phyloP scores from a whole-genome alignment of 2,797 vertebrate genomes.

The Melanotaenia parkinsoni region DNA sequence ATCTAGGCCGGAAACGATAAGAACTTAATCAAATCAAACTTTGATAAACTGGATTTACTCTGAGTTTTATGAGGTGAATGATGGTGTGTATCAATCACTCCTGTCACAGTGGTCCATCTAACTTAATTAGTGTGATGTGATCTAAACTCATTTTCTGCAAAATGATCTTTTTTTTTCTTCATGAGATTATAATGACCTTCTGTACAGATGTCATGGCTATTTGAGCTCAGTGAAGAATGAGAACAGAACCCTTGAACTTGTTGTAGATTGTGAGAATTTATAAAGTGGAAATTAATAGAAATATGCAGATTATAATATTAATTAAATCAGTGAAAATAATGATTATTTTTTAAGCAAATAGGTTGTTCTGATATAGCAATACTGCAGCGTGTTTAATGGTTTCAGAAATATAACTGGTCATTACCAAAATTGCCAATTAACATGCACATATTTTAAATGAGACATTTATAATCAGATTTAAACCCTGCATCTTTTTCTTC shows the following conservation, averaged over 20 bases:
- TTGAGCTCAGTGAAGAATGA: not conserved
- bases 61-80: constrained; percentile 65
- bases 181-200: constrained; percentile 39
- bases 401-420: constrained; percentile 9
- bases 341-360: no score
- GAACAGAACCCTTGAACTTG: not conserved
- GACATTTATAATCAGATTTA: constrained; percentile 38
- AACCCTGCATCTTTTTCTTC: constrained; percentile 11
- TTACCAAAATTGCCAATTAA: constrained; percentile 25
- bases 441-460: constrained; percentile 17
- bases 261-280: not conserved
- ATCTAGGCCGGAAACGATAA: constrained; percentile 54
- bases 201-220: constrained; percentile 49
- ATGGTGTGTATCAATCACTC: constrained; percentile 51
- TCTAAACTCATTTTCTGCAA: constrained; percentile 53
- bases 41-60: constrained; percentile 68
- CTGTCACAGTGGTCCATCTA: constrained; percentile 62
- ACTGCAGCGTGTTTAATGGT: not conserved
- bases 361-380: constrained; percentile 1
- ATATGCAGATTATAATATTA: not conserved
- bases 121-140: constrained; percentile 65
- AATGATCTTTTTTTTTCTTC: constrained; percentile 50
- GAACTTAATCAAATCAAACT: constrained; percentile 62
- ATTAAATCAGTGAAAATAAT: no score
- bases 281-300: not conserved